phyloP scores from a whole-genome alignment of 2,113 vertebrate species.

The Gnathonemus longibarbis region DNA sequence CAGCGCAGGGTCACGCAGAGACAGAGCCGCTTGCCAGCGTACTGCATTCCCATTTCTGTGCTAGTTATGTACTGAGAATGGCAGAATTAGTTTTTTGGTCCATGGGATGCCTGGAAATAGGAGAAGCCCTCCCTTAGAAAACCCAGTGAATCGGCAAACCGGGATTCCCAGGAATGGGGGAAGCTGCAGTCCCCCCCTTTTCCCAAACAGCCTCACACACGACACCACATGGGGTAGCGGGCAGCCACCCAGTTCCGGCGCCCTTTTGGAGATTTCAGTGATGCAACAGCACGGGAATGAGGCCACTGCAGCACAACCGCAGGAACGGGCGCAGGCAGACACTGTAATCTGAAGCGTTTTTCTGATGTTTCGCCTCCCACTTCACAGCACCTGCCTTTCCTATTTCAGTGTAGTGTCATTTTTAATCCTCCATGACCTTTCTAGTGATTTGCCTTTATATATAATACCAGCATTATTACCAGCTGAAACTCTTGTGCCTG shows the following conservation, averaged over 20 bases:
- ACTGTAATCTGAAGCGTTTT: background rate
- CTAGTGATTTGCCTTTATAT: background rate
- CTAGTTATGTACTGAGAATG: background rate
- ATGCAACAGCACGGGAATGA: background rate
- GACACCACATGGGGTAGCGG: background rate
- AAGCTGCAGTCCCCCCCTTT: background rate
- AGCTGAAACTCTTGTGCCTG: background rate
- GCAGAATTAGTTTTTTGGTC: background rate
- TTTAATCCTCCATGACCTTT: background rate
- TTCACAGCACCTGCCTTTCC: background rate
- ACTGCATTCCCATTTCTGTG: background rate
- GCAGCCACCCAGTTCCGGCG: background rate
- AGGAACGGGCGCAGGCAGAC: background rate
- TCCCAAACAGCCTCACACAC: background rate
- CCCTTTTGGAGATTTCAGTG: background rate
- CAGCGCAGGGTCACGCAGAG: background rate
- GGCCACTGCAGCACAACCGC: background rate
- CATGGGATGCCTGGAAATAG: background rate
- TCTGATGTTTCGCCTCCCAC: background rate
- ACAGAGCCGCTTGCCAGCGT: background rate
- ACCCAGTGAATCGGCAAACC: background rate
- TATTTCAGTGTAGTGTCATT: background rate
- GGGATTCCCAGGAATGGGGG: background rate
- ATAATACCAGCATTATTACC: background rate
- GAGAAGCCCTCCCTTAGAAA: background rate